Evolutionary conservation across 1,140 invertebrate genomes (phyloP).

Genomic region (Dicyema japonicum): DNA sequence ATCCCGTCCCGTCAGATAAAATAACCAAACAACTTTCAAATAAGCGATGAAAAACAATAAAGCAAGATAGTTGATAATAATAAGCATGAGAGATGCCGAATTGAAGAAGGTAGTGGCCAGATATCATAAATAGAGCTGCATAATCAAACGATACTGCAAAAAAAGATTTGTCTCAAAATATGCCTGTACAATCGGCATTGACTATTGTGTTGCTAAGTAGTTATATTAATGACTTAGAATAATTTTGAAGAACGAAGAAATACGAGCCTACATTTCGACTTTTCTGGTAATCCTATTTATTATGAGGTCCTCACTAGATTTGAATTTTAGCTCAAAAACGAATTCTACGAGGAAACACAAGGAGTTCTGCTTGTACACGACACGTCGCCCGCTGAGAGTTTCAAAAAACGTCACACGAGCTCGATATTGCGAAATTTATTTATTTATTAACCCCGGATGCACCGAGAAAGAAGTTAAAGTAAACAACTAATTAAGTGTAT

Average conservation of each 20-base stretch:
- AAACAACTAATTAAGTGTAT: too few relatives aligned
- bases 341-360: slow-evolving; percentile 19
- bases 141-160: slow-evolving; percentile 24
- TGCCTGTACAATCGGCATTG: slow-evolving; percentile 23
- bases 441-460: too few relatives aligned
- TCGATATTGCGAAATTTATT: slow-evolving; percentile 15
- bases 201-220: slow-evolving; percentile 23
- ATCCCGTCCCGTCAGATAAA: too few relatives aligned
- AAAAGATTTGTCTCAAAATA: slow-evolving; percentile 23
- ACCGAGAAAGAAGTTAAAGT: too few relatives aligned
- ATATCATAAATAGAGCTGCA: slow-evolving; percentile 23
- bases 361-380: slow-evolving; percentile 17
- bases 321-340: too few relatives aligned
- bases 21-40: too few relatives aligned
- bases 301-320: too few relatives aligned
- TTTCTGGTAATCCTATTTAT: slow-evolving; percentile 22
- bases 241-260: slow-evolving; percentile 11
- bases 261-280: slow-evolving; percentile 24
- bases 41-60: too few relatives aligned
- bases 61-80: too few relatives aligned
- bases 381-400: slow-evolving; percentile 10
- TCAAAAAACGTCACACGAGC: slow-evolving; percentile 12
- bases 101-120: too few relatives aligned
- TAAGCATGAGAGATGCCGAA: too few relatives aligned
- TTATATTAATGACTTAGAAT: slow-evolving; percentile 10